phyloP scores from a whole-genome alignment of 2,113 vertebrate genomes.

The Microtus oregoni region DNA sequence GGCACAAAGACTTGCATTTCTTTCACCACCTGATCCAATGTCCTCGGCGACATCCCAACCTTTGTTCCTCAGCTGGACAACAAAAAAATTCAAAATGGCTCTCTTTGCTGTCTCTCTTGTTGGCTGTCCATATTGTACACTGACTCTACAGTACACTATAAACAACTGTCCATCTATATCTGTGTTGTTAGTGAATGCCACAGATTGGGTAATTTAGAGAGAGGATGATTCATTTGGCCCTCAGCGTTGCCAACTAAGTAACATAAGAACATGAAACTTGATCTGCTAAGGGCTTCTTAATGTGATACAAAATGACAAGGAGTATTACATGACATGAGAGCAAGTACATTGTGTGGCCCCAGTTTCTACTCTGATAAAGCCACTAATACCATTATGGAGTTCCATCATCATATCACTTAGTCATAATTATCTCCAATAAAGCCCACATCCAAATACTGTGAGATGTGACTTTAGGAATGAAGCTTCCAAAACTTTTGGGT shows the following conservation, averaged over 20 bases:
- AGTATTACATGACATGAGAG: background rate
- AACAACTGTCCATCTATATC: background rate
- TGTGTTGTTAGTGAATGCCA: background rate
- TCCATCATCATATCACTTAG: background rate
- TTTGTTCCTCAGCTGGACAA: background rate
- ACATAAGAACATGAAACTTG: background rate
- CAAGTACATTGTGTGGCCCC: background rate
- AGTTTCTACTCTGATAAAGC: background rate
- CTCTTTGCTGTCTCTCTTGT: background rate
- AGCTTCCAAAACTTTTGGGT: background rate
- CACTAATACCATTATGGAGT: background rate
- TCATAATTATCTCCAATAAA: background rate
- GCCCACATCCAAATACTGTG: background rate
- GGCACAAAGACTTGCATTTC: background rate
- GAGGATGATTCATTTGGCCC: background rate
- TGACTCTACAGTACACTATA: background rate
- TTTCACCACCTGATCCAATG: background rate
- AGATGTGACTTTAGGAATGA: background rate
- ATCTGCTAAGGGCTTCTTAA: background rate
- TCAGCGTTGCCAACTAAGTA: background rate
- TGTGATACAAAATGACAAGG: too few relatives aligned
- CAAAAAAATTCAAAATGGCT: background rate
- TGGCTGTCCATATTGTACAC: background rate
- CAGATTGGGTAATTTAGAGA: background rate
- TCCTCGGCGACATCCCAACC: accelerated